A percentile compares a stretch with the other conserved stretches of the same genome.
Evolutionary conservation across 2,888 invertebrate species (phyloP).

Genomic region (Meliscaeva auricollis): DNA sequence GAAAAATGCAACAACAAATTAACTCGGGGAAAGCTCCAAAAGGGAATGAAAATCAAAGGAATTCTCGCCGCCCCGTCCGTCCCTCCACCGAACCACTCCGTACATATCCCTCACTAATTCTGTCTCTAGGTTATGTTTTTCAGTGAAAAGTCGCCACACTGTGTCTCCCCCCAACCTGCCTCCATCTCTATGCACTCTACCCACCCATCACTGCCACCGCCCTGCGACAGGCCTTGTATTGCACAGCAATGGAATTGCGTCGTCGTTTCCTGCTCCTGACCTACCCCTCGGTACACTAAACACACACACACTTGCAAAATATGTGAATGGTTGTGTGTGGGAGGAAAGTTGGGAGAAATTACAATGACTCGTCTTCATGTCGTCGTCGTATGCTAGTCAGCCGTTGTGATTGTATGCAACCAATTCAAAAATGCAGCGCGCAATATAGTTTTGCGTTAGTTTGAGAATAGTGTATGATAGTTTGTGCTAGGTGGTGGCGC

Average conservation of each 20-base stretch:
- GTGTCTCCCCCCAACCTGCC: background rate
- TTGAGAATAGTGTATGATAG: slow-evolving; percentile 10
- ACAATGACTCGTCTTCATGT: slow-evolving; percentile 27
- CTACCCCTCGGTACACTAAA: slow-evolving; percentile 67
- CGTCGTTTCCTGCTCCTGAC: slow-evolving; percentile 74
- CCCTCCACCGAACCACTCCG: background rate
- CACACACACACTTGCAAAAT: slow-evolving; percentile 1
- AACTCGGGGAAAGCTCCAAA: slow-evolving; percentile 21
- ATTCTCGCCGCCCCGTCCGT: slow-evolving; percentile 33
- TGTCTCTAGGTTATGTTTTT: slow-evolving; percentile 76
- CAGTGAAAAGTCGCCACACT: slow-evolving; percentile 49
- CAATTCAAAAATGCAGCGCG: slow-evolving; percentile 59
- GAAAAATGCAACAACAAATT: slow-evolving; percentile 28
- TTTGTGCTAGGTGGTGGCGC: background rate
- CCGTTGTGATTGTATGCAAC: slow-evolving; percentile 37
- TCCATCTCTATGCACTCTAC: background rate
- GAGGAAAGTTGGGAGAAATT: slow-evolving; percentile 43
- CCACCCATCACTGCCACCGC: slow-evolving; percentile 29
- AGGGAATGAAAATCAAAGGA: slow-evolving; percentile 60
- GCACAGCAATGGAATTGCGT: slow-evolving; percentile 69
- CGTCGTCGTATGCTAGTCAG: background rate
- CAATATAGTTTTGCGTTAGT: slow-evolving; percentile 57
- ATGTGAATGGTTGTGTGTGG: slow-evolving; percentile 6
- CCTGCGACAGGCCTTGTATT: slow-evolving; percentile 60
- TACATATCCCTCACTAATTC: slow-evolving; percentile 59